Conservation (phyloP, 2,113 vertebrate species). For the Campylomormyrus tamandua region DNA sequence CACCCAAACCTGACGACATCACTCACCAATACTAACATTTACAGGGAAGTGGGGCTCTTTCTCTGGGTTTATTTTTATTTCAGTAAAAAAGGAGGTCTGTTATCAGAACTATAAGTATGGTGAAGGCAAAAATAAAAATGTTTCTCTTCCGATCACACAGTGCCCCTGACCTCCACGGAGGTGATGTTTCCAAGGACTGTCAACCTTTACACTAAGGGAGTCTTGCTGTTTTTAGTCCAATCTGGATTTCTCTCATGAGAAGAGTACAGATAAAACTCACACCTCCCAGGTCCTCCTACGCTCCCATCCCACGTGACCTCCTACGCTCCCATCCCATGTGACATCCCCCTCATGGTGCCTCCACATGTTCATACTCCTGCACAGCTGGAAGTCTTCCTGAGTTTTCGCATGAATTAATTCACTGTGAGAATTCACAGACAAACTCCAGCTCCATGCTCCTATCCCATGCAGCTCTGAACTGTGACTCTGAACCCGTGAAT, state of each 20-base stretch:
- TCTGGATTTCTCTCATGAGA: neutral
- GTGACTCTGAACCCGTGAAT: neutral
- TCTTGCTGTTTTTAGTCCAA: neutral
- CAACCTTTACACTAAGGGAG: neutral
- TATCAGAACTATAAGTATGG: slow-evolving; percentile 35
- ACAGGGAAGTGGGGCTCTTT: slow-evolving; percentile 33
- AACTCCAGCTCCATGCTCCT: neutral
- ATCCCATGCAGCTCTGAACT: neutral
- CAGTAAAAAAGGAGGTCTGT: slow-evolving; percentile 32
- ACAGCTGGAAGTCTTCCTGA: neutral
- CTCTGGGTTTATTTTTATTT: slow-evolving; percentile 31
- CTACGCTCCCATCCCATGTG: neutral
- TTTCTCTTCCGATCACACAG: slow-evolving; percentile 26
- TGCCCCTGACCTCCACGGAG: slow-evolving; percentile 17
- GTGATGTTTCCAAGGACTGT: slow-evolving; percentile 9
- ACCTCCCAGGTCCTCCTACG: neutral
- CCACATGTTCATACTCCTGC: slow-evolving; percentile 1
- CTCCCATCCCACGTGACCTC: neutral
- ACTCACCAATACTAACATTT: slow-evolving; percentile 34
- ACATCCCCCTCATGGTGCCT: neutral
- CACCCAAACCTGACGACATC: slow-evolving; percentile 35
- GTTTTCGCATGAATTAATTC: neutral
- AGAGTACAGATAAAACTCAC: neutral
- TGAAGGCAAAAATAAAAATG: slow-evolving; percentile 27
- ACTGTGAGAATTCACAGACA: neutral